Conservation (phyloP, 2,797 vertebrate genomes). For the Oceanodroma leucorhoa region DNA sequence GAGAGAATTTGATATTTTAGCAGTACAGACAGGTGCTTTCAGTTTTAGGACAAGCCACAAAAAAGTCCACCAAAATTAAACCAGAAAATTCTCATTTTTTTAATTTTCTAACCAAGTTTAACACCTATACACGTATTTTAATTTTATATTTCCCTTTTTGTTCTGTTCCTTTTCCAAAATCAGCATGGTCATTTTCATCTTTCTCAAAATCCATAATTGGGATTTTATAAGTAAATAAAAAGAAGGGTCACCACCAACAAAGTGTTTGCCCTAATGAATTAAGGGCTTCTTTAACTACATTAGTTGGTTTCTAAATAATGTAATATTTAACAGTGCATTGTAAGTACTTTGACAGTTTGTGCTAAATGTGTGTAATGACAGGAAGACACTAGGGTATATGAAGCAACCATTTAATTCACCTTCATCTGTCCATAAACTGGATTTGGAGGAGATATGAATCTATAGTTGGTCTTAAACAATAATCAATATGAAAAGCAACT, state of each 20-base stretch:
- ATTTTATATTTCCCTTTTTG: background rate
- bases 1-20: background rate
- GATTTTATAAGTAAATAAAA: background rate
- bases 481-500: background rate
- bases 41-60: background rate
- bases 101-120: background rate
- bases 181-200: background rate
- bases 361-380: background rate
- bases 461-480: background rate
- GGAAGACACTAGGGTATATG: background rate
- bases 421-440: background rate
- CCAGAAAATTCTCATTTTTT: background rate
- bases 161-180: background rate
- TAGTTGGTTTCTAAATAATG: background rate
- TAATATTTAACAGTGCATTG: background rate
- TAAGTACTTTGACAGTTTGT: background rate
- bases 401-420: background rate
- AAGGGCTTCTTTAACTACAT: background rate
- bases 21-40: background rate
- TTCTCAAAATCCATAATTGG: background rate
- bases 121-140: background rate
- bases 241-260: background rate
- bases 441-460: background rate
- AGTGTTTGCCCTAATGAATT: background rate
- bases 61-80: background rate